A percentile compares a stretch with the other conserved stretches of the same genome.
These are phyloP conservation scores for Danionella dracula DNA, from an alignment of 2,797 vertebrate species.

Conservation along the genomic window DNA sequence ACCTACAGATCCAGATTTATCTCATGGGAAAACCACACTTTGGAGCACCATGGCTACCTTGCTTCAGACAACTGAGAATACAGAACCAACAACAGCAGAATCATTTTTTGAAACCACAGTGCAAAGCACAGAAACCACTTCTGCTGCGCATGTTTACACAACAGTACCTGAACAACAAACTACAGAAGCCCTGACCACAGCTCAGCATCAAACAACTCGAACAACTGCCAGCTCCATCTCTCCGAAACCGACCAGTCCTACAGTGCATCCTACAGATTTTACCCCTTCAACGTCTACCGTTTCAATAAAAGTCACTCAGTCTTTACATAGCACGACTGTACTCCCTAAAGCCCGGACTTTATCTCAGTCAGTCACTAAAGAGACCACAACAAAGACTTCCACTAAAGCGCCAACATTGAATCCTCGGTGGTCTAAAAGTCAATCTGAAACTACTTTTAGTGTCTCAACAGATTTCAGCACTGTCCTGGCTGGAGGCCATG, in stretches of 20 bases:
- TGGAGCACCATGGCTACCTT: not conserved
- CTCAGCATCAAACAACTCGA: not conserved
- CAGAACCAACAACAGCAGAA: not conserved
- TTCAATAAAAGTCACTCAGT: not conserved
- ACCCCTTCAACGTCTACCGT: not conserved
- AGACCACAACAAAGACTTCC: not conserved
- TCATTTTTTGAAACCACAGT: not conserved
- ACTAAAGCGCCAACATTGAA: not conserved
- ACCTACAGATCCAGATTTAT: not conserved
- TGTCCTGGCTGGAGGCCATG: rapidly evolving
- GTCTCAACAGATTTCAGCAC: not conserved
- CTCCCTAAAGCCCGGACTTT: not conserved
- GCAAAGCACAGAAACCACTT: not conserved
- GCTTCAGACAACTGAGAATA: not conserved
- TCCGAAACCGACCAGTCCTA: not conserved
- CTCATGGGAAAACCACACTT: not conserved
- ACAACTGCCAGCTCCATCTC: too few species aligned
- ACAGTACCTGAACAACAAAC: not conserved
- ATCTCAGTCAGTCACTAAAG: not conserved
- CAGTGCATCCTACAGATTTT: not conserved
- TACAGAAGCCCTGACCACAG: not conserved
- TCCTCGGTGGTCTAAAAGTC: not conserved
- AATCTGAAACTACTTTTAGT: not conserved
- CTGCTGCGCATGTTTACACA: not conserved
- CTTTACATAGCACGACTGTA: not conserved